phyloP scores from a whole-genome alignment of 2,888 invertebrate genomes.

The Subacronicta megacephala region DNA sequence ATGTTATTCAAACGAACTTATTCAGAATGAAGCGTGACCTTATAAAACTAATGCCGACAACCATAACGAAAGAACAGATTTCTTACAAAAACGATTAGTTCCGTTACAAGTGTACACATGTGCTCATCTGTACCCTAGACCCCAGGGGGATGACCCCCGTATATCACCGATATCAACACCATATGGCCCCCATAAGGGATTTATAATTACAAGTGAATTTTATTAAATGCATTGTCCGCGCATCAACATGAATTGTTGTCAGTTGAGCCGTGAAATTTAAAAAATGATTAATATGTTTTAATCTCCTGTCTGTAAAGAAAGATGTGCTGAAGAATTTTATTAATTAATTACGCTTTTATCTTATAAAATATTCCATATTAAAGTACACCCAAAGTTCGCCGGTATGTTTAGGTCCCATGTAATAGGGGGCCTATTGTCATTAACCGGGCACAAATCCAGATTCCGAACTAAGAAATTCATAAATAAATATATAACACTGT shows the following conservation, averaged over 20 bases:
- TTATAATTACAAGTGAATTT: constrained; percentile 78
- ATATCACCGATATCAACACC: constrained; percentile 71
- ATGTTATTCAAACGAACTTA: constrained; percentile 1
- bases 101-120: constrained; percentile 82
- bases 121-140: constrained; percentile 60
- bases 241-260: constrained; percentile 66
- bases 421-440: too few species aligned
- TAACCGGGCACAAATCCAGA: too few species aligned
- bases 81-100: constrained; percentile 80
- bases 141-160: constrained; percentile 58
- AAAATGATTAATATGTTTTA: constrained; percentile 61
- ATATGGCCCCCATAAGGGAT: constrained; percentile 81
- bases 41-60: constrained; percentile 58
- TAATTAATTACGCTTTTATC: not conserved
- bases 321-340: not conserved
- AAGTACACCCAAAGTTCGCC: too few species aligned
- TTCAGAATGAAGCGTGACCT: constrained; percentile 13
- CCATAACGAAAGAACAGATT: constrained; percentile 61
- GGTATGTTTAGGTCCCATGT: too few species aligned
- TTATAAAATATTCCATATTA: too few species aligned
- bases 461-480: too few species aligned
- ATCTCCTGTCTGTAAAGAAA: constrained; percentile 16
- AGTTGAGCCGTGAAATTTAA: constrained; percentile 80
- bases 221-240: constrained; percentile 67
- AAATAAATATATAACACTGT: too few species aligned